Evolutionary conservation across 2,888 invertebrate species (phyloP).

Genomic region (Dicyrtomina minuta): DNA sequence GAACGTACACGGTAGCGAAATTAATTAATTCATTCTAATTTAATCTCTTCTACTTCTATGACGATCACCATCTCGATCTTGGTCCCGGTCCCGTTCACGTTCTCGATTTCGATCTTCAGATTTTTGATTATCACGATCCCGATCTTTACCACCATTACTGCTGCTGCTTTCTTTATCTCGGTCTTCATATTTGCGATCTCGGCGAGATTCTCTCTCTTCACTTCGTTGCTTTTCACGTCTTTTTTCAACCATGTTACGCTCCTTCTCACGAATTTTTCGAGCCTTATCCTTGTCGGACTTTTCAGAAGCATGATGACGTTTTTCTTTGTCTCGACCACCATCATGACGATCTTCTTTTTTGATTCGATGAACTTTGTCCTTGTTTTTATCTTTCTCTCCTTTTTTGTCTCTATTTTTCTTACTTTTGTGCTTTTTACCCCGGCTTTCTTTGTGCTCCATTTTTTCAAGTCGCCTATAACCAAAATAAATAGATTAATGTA

Average conservation of each 20-base stretch:
- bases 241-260: conserved; percentile 17
- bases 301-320: not conserved
- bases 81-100: not conserved
- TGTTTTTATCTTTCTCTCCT: conserved; percentile 4
- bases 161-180: not conserved
- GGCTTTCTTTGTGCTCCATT: conserved; percentile 44
- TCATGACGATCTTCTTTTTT: conserved; percentile 16
- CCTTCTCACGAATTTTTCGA: conserved; percentile 6
- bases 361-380: not conserved
- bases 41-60: conserved; percentile 4
- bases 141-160: not conserved
- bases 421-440: conserved; percentile 45
- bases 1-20: too few relatives aligned
- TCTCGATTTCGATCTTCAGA: not conserved
- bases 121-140: not conserved
- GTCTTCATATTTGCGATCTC: conserved; percentile 18
- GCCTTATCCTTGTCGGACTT: not conserved
- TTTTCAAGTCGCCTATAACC: conserved; percentile 49
- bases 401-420: conserved; percentile 19
- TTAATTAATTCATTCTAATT: not conserved
- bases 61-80: not conserved
- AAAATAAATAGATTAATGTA: conserved; percentile 16
- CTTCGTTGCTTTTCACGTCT: conserved; percentile 30
- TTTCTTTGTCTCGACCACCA: not conserved
- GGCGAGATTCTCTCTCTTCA: conserved; percentile 25